Evolutionary conservation across 2,113 vertebrate species (phyloP), one percentile per base, ranked within the genome.

Genomic region (Montifringilla adamsi): DNA sequence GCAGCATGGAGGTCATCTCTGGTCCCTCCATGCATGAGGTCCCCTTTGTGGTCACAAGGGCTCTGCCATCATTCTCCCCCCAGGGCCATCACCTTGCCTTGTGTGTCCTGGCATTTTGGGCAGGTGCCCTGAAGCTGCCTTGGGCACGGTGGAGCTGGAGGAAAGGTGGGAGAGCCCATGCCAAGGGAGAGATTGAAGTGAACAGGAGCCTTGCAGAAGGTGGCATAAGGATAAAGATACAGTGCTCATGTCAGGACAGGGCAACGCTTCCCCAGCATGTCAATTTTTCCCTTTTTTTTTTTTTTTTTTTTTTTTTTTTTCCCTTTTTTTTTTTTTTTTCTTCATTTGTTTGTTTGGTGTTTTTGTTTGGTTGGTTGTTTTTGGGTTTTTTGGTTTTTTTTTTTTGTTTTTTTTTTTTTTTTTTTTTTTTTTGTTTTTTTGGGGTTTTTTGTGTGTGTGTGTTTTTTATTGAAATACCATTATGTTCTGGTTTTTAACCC

Each of bases 31-130:
- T 7, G 19, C 33, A 2, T 1, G 4, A 28, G 24, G 53, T 68
- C 5, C 46, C 39, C 31, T 56, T 31, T 28, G 56, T 17, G 46
- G 9, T 24, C 6, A 2, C 26, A 0, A 20, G 52, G 50, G 15
- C 68, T 87, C 43, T 90, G 63, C 52, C n/a, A 4, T 50, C 15
- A 0, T 67, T 14, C 15, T 47, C 33, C 37, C 70, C 19, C 26
- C 3, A 3, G 15, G 26, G 46, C 58, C 5, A 1, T 43, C 52
- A 14, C 74, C n/a, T 63, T 35, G n/a, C 20, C 13, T 10, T 0
- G 0, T 0, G 11, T 52, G 58, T 21, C 58, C 43, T 7, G 3
- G 18, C 3, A 0, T 10, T 63, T 58, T 23, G 64, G 63, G 17
- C 39, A 63, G 56, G 31, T 52, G 3, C 39, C 2, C 1, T 56